A percentile compares a stretch with the other conserved stretches of the same genome.
phyloP scores from a whole-genome alignment of 2,797 vertebrate species.

The Xenopus petersii region DNA sequence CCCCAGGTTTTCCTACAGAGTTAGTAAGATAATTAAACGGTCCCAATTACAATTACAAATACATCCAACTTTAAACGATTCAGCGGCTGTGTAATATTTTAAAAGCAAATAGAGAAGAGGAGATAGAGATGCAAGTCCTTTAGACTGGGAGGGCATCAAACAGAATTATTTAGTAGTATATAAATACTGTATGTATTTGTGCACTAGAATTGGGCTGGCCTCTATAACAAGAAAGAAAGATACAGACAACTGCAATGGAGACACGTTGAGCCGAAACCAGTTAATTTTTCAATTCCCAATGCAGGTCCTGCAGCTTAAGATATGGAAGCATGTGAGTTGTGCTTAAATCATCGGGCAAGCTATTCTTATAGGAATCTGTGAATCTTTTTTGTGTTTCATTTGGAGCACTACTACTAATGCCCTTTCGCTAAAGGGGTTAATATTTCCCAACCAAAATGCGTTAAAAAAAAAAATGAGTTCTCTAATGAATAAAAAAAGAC shows the following conservation, averaged over 20 bases:
- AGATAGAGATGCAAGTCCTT: too few species aligned
- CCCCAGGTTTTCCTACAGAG: too few species aligned
- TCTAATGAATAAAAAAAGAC: neutral
- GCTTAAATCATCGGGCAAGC: constrained; percentile 39
- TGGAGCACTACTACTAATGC: neutral
- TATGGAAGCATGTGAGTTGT: constrained; percentile 35
- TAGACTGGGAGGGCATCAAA: constrained; percentile 11
- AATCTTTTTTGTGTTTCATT: neutral
- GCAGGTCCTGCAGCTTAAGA: constrained; percentile 34
- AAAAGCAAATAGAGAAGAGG: too few species aligned
- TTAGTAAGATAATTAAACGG: too few species aligned
- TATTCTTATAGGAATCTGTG: constrained; percentile 11
- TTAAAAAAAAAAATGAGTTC: neutral
- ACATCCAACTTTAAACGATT: too few species aligned
- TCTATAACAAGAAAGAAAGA: constrained; percentile 12
- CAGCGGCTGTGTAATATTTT: too few species aligned
- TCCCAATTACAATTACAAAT: too few species aligned
- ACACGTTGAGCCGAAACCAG: constrained; percentile 28
- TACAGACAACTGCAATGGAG: constrained; percentile 25
- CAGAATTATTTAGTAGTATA: constrained; percentile 18
- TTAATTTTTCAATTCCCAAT: constrained; percentile 46
- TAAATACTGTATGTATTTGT: constrained; percentile 18
- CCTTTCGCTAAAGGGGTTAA: neutral
- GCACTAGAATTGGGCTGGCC: constrained; percentile 9
- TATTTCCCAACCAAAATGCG: neutral